These are phyloP conservation scores for Mirounga angustirostris DNA, from an alignment of 2,113 vertebrate species.

Conservation along the genomic window DNA sequence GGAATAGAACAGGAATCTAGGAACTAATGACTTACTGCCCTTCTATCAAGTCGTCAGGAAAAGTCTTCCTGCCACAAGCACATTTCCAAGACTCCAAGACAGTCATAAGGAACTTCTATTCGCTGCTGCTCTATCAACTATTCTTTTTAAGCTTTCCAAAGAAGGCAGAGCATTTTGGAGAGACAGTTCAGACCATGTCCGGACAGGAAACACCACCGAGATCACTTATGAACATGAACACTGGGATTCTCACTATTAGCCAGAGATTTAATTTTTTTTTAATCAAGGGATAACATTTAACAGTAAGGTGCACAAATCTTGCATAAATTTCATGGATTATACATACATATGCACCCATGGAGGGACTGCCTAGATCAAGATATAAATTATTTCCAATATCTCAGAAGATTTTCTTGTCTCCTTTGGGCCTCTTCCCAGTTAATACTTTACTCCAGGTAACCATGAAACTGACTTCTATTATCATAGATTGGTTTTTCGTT, in stretches of 20 bases:
- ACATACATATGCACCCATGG: neutral
- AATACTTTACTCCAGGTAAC: neutral
- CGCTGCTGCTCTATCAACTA: neutral
- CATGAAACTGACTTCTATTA: neutral
- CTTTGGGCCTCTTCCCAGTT: neutral
- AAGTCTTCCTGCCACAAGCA: neutral
- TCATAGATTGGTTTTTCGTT: neutral
- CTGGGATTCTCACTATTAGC: neutral
- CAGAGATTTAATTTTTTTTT: neutral
- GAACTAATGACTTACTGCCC: neutral
- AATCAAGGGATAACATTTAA: neutral
- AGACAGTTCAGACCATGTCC: neutral
- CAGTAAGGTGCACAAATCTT: neutral
- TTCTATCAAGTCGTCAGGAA: neutral
- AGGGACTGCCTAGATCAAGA: slow-evolving; percentile 21
- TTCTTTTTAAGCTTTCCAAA: neutral
- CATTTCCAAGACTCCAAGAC: neutral
- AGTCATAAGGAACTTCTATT: neutral
- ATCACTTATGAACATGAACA: neutral
- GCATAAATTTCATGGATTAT: neutral
- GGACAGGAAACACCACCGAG: neutral
- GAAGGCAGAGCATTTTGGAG: neutral
- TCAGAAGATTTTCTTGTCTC: neutral
- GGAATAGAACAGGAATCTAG: neutral
- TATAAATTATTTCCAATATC: neutral